These are phyloP conservation scores for Hyla sarda DNA, from an alignment of 2,113 vertebrate species.

Conservation along the genomic window DNA sequence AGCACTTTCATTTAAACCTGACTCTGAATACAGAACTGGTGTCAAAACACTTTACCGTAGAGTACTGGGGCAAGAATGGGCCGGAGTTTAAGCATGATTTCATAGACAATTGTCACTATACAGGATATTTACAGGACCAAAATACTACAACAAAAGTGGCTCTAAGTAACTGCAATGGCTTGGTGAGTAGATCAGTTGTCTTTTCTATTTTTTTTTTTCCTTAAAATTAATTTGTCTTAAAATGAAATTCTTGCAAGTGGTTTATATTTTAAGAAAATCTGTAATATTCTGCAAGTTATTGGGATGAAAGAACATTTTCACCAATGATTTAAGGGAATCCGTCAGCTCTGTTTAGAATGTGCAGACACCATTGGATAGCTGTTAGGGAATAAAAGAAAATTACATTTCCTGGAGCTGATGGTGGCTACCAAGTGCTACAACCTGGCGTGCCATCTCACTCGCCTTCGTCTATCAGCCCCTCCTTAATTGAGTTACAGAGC, in stretches of 20 bases:
- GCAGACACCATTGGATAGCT: too few species aligned
- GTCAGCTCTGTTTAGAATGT: too few species aligned
- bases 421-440: too few species aligned
- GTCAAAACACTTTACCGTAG: slow-evolving; percentile 95
- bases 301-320: background rate
- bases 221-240: background rate
- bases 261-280: background rate
- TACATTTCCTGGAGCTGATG: too few species aligned
- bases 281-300: background rate
- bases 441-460: too few species aligned
- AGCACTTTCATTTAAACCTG: slow-evolving; percentile 98
- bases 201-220: background rate
- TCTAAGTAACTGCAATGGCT: slow-evolving; percentile 93
- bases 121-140: slow-evolving; percentile 90
- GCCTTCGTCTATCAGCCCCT: too few species aligned
- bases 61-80: slow-evolving; percentile 94
- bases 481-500: too few species aligned
- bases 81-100: slow-evolving; percentile 87
- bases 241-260: background rate
- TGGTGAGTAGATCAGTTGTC: slow-evolving; percentile 84
- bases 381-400: too few species aligned
- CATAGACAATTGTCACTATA: slow-evolving; percentile 94
- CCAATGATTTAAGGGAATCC: too few species aligned
- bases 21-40: slow-evolving; percentile 95
- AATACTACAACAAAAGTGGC: slow-evolving; percentile 88